Evolutionary conservation across 2,113 vertebrate species (phyloP), one percentile per base, ranked within the genome.

Genomic region (Cnemophilus loriae): DNA sequence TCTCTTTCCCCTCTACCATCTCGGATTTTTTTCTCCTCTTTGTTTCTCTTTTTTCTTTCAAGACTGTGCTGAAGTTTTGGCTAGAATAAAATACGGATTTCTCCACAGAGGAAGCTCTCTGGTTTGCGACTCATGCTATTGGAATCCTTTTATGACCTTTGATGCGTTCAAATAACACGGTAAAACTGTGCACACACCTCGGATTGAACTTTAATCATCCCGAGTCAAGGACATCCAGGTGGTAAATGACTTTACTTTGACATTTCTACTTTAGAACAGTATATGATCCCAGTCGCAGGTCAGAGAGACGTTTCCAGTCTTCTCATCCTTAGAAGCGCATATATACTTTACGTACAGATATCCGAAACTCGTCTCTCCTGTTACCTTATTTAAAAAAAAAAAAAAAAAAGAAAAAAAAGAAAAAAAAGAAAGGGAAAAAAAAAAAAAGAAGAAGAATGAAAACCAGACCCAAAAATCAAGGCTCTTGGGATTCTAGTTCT

Each of bases 141-240:
- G 97, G 97, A 97, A 98, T 97, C 95, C 97, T 96, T 96, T 97
- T 97, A 98, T 97, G 97, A 98, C 97, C 96, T 96, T 95, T 97
- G 97, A 97, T 96, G 95, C 98, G 95, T 98, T 98, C 97, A 98
- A 98, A 97, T 97, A 97, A 98, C 97, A 92, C 60, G 77, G 97
- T 79, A 89, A 97, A 97, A 85, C 97, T 95, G 96, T 97, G 95
- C 96, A 97, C 97, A 98, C 97, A 98, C 96, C 97, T 97, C 89
- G 95, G 97, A 98, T 98, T 98, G 98, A 98, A 98, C 97, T 98
- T 98, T 98, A 98, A 98, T 97, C 98, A 92, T 95, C 95, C 95
- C 91, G 93, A 97, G 97, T 96, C 98, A 98, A 98, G 98, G 98
- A 98, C 97, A 89, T 80, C 91, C 96, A 97, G 98, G 98, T 98